These are phyloP conservation scores for Polydrusus cervinus DNA, from an alignment of 2,888 invertebrate genomes.

Conservation along the genomic window DNA sequence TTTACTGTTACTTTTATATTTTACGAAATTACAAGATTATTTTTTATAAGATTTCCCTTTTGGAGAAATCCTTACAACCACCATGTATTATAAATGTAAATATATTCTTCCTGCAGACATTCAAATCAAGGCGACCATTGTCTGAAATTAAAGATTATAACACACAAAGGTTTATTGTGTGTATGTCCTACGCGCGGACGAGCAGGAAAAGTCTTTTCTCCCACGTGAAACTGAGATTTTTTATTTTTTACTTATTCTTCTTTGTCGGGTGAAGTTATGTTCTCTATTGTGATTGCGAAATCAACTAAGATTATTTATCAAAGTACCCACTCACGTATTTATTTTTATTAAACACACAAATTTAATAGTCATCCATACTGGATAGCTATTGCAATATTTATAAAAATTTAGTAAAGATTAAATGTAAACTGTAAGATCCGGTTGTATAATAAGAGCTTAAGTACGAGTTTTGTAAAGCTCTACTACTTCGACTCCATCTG, in stretches of 20 bases:
- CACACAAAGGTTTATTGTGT: conserved; percentile 33
- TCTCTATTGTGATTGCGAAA: conserved; percentile 23
- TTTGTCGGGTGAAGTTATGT: conserved; percentile 1
- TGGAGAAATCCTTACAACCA: too few relatives aligned
- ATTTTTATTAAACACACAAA: neutral
- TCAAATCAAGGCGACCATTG: conserved; percentile 32
- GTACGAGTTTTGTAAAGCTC: too few relatives aligned
- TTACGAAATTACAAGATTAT: too few relatives aligned
- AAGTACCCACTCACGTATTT: conserved; percentile 11
- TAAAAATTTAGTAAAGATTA: too few relatives aligned
- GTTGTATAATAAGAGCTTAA: too few relatives aligned
- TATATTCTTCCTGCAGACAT: conserved; percentile 15
- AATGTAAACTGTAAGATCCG: too few relatives aligned
- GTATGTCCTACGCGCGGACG: conserved; percentile 6
- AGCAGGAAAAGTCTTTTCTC: conserved; percentile 15
- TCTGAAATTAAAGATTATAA: conserved; percentile 38
- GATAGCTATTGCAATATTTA: too few relatives aligned
- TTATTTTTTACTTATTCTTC: neutral
- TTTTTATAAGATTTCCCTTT: too few relatives aligned
- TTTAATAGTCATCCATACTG: neutral
- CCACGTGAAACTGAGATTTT: conserved; percentile 17
- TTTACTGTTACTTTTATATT: too few relatives aligned
- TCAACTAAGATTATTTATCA: conserved; percentile 8
- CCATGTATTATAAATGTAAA: neutral
- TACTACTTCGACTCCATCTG: too few relatives aligned